Percentiles rank a stretch among this genome's conserved stretches.
These are phyloP conservation scores for Ametastegia equiseti DNA, from an alignment of 2,888 invertebrate genomes.

Conservation along the genomic window DNA sequence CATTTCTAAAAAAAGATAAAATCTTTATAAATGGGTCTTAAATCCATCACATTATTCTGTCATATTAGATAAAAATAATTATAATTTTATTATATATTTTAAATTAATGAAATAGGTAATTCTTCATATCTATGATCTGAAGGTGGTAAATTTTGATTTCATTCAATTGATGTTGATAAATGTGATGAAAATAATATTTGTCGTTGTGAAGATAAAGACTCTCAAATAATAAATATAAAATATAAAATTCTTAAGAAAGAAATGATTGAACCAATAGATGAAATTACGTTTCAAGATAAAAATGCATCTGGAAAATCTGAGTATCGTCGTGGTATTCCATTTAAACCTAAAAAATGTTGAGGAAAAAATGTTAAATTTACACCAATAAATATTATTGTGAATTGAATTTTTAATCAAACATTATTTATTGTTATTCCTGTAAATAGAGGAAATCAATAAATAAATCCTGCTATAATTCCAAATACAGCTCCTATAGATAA, in stretches of 20 bases:
- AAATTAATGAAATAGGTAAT: too few species aligned
- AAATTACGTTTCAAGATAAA: conserved; percentile 84
- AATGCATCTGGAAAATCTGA: conserved; percentile 85
- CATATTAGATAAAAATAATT: too few species aligned
- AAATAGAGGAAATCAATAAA: conserved; percentile 85
- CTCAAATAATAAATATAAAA: conserved; percentile 81
- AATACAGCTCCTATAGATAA: conserved; percentile 89
- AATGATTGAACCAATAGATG: conserved; percentile 82
- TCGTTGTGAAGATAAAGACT: too few species aligned
- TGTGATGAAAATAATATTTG: conserved; percentile 77
- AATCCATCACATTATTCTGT: too few species aligned
- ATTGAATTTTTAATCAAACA: conserved; percentile 83
- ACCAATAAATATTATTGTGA: conserved; percentile 85
- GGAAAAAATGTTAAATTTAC: conserved; percentile 89
- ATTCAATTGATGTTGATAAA: too few species aligned
- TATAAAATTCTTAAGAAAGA: conserved; percentile 80
- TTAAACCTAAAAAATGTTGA: conserved; percentile 85
- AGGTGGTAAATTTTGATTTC: too few species aligned
- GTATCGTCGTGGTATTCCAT: conserved; percentile 87
- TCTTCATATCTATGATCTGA: too few species aligned
- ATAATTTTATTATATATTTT: too few species aligned
- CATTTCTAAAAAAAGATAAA: too few species aligned
- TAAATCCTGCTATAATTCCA: conserved; percentile 86
- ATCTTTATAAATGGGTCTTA: too few species aligned
- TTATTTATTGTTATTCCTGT: conserved; percentile 81